Evolutionary conservation across 2,113 vertebrate species (phyloP), one percentile per base, ranked within the genome.

Genomic region (Glaucomys volans): DNA sequence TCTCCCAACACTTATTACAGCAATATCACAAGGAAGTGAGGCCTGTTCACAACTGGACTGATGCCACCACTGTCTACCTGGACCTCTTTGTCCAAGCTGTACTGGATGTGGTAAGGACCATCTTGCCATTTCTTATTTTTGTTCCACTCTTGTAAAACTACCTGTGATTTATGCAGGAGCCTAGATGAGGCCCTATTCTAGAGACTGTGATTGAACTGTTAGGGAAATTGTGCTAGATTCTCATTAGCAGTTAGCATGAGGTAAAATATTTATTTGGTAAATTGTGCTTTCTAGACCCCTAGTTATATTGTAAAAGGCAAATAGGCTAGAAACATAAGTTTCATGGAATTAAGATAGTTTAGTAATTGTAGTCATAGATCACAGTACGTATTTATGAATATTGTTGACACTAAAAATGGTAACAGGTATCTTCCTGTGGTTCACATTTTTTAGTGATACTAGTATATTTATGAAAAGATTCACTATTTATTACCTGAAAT

Each of bases 41-140:
- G 52, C 99, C 99, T 0, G 99, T 99, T 66, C 97, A 97, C 77
- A 98, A 99, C 96, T 99, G 99, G 99, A 98, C 98, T 4, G 97
- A 98, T 52, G 66, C 98, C 4, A 99, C 98, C 67, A 98, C 97
- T 0, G 96, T 99, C 44, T 98, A 98, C 97, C 98, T 99, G 8
- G 99, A 99, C 93, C 97, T 99, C 12, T 98, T 98, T 7, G 97
- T 99, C 37, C 98, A 98, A 59, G 99, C 99, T 12, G 98, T 99
- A 8, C 95, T 99, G 24, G 98, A 99, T 40, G 99, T 99, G 99
- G 99, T 99, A 97, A 98, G 92, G 88, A 90, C 47, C 18, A 64
- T 12, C n/a, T 32, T 67, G 35, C 16, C 4, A 16, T 94, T 89
- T 75, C 66, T 42, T n/a, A 11, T 20, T 66, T 79, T 42, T 32